Evolutionary conservation across 2,888 invertebrate species (phyloP).

Genomic region (Sphinx pinastri): DNA sequence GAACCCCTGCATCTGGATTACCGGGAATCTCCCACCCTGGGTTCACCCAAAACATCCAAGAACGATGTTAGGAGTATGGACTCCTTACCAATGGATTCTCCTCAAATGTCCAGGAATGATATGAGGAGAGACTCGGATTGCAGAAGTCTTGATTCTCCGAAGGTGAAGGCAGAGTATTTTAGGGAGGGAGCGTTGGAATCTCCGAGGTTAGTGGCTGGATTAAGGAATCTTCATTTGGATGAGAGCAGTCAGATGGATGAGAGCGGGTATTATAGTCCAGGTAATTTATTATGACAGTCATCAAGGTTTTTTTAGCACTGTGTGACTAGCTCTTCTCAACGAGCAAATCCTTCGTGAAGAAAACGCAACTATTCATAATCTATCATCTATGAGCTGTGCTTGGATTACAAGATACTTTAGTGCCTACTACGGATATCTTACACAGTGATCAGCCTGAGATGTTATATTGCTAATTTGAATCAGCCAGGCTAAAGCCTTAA

Average conservation of each 20-base stretch:
- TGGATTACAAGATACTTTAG: no score
- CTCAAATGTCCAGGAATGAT: slow-evolving; percentile 71
- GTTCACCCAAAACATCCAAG: slow-evolving; percentile 75
- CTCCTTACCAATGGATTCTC: slow-evolving; percentile 75
- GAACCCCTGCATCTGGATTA: slow-evolving; percentile 77
- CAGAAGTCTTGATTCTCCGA: slow-evolving; percentile 74
- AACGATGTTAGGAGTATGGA: slow-evolving; percentile 73
- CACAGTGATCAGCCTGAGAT: no score
- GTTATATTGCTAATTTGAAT: no score
- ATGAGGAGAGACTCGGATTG: slow-evolving; percentile 72
- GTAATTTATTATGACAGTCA: slow-evolving; percentile 43
- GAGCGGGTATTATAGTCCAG: slow-evolving; percentile 79
- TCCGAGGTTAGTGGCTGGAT: slow-evolving; percentile 69
- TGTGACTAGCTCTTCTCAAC: no score
- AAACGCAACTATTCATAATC: no score
- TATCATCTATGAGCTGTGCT: no score
- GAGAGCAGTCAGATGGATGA: slow-evolving; percentile 80
- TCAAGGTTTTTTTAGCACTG: no score
- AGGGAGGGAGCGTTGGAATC: slow-evolving; percentile 71
- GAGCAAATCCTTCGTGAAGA: no score
- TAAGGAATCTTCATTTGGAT: slow-evolving; percentile 74
- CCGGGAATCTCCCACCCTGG: slow-evolving; percentile 70
- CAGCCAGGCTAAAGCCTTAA: no score
- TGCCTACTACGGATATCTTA: no score
- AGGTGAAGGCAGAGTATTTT: slow-evolving; percentile 71